Percentiles rank a stretch among this genome's conserved stretches.
Conservation (phyloP, 2,797 vertebrate genomes). For the Valencia hispanica region DNA sequence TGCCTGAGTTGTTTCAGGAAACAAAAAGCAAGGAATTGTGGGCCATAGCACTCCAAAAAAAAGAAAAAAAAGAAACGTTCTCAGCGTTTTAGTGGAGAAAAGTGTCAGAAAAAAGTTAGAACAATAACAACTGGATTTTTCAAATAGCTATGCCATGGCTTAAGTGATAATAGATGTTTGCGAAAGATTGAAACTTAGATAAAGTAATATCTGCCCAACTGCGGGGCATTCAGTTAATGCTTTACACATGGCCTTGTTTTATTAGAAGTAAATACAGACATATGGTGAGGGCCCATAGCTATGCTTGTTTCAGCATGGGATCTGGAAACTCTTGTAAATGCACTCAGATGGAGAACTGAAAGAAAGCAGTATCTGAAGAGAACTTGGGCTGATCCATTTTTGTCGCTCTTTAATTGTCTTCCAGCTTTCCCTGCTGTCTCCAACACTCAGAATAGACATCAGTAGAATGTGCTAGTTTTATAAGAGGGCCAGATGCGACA, state of each 20-base stretch:
- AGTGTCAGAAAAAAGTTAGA: slow-evolving; percentile 37
- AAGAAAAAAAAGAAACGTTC: slow-evolving; percentile 48
- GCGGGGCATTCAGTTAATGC: slow-evolving; percentile 56
- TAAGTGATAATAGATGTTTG: slow-evolving; percentile 49
- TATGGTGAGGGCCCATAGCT: slow-evolving; percentile 58
- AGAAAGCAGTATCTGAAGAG: slow-evolving; percentile 63
- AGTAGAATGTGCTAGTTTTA: slow-evolving; percentile 80
- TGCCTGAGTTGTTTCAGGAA: slow-evolving; percentile 62
- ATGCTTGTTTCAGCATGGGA: slow-evolving; percentile 60
- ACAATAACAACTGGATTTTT: slow-evolving; percentile 36
- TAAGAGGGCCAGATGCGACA: slow-evolving; percentile 78
- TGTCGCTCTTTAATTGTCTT: slow-evolving; percentile 80
- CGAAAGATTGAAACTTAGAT: slow-evolving; percentile 50
- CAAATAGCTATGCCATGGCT: slow-evolving; percentile 29
- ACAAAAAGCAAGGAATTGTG: slow-evolving; percentile 60
- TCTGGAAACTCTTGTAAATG: slow-evolving; percentile 57
- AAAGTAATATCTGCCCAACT: slow-evolving; percentile 57
- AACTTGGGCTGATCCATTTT: slow-evolving; percentile 78
- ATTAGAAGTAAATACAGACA: slow-evolving; percentile 71
- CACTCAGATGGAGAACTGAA: slow-evolving; percentile 69
- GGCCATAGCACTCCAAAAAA: slow-evolving; percentile 47
- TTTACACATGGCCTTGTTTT: slow-evolving; percentile 69
- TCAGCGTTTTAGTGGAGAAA: slow-evolving; percentile 31
- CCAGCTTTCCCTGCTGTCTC: slow-evolving; percentile 73
- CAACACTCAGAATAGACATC: slow-evolving; percentile 81